Percentiles rank a stretch among this genome's conserved stretches.
Conservation (phyloP, 92 coral and sea anemone species). For the Umimayanthus chanpuru region DNA sequence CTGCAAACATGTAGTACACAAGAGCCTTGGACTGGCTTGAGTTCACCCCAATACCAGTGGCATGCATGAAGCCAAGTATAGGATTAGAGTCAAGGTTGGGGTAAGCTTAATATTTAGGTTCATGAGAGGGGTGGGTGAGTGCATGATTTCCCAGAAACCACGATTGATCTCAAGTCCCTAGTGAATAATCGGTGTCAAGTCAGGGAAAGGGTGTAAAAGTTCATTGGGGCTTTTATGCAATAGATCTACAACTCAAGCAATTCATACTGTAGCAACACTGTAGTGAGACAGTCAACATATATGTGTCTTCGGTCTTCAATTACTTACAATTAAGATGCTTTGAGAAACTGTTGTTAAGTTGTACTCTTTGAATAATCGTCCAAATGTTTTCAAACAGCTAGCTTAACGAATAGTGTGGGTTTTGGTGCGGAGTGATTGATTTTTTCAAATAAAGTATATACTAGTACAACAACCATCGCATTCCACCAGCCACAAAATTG, state of each 20-base stretch:
- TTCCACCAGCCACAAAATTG: neutral
- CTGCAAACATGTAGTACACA: constrained; percentile 92
- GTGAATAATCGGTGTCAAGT: neutral
- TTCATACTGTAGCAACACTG: neutral
- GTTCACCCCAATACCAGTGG: constrained; percentile 91
- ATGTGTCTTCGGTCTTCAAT: neutral
- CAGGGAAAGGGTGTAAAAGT: neutral
- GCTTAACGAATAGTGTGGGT: neutral
- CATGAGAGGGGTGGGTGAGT: too few relatives aligned
- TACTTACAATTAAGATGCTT: neutral
- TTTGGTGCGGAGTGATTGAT: neutral
- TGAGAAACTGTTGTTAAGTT: neutral
- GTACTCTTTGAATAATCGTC: neutral
- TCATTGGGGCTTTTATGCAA: neutral
- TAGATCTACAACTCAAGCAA: too few relatives aligned
- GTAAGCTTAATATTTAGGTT: too few relatives aligned
- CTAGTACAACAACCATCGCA: neutral
- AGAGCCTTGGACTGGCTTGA: constrained; percentile 96
- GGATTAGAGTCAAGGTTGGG: too few relatives aligned
- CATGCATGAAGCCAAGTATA: constrained; percentile 87
- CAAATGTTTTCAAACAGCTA: neutral
- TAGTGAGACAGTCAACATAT: neutral
- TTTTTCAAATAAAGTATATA: neutral
- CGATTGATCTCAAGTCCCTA: neutral
- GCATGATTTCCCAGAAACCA: too few relatives aligned